Evolutionary conservation across 2,113 vertebrate genomes (phyloP).

Genomic region (Chamaea fasciata): DNA sequence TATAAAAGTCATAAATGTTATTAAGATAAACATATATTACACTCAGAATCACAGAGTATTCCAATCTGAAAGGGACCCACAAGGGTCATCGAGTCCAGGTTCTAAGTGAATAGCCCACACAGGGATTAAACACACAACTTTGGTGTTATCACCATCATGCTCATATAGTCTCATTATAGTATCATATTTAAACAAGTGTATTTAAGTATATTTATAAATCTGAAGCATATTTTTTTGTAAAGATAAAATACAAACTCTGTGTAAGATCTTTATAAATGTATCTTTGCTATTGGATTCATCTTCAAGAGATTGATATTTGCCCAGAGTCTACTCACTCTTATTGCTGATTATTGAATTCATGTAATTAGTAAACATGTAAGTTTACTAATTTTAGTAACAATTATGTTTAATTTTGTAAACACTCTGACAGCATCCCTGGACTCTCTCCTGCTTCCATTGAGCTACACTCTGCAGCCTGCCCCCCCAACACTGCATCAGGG

Average conservation of each 20-base stretch:
- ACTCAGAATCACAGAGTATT: neutral
- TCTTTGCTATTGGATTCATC: neutral
- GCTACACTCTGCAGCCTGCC: neutral
- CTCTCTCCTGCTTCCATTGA: neutral
- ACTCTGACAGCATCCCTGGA: neutral
- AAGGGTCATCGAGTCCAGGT: rapidly evolving
- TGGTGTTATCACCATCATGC: neutral
- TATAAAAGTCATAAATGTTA: neutral
- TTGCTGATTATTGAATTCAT: neutral
- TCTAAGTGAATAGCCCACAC: neutral
- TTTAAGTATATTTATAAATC: neutral
- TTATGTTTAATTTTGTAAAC: neutral
- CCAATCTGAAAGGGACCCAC: neutral
- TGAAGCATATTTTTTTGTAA: neutral
- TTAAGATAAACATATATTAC: neutral
- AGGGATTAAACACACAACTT: neutral
- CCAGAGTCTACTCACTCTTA: neutral
- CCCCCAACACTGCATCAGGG: neutral
- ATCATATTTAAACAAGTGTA: neutral
- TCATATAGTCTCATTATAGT: neutral
- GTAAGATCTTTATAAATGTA: neutral
- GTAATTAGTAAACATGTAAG: neutral
- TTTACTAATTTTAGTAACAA: neutral
- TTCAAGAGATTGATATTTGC: neutral
- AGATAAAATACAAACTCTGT: neutral